Evolutionary conservation across 2,797 vertebrate species (phyloP).

Genomic region (Menidia menidia): DNA sequence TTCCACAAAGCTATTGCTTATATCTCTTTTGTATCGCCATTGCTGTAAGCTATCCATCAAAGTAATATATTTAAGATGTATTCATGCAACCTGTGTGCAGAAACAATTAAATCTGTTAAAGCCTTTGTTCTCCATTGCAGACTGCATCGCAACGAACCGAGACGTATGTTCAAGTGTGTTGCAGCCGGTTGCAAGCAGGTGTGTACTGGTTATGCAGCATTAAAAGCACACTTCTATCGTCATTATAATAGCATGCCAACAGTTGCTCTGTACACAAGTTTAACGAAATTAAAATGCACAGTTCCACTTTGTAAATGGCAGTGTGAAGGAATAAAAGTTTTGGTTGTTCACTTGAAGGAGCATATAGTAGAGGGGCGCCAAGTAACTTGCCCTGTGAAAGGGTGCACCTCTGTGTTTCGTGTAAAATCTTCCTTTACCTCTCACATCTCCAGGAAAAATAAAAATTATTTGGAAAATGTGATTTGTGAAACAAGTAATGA

Average conservation of each 20-base stretch:
- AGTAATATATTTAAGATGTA: background rate
- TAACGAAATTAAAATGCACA: background rate
- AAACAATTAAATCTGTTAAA: background rate
- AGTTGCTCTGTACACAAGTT: background rate
- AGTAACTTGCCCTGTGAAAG: slow-evolving; percentile 1
- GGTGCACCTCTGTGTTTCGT: background rate
- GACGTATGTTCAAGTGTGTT: too few species aligned
- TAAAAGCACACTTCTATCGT: slow-evolving; percentile 4
- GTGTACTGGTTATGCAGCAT: background rate
- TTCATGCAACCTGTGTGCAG: background rate
- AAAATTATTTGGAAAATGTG: background rate
- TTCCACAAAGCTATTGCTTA: too few species aligned
- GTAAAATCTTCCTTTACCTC: slow-evolving; percentile 2
- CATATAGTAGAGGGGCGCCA: slow-evolving; percentile 4
- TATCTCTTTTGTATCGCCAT: too few species aligned
- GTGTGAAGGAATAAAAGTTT: background rate
- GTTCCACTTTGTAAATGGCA: background rate
- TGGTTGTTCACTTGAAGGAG: slow-evolving; percentile 1
- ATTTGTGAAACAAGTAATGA: background rate
- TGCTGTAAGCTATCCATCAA: background rate
- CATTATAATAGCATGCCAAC: background rate
- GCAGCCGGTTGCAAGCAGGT: background rate
- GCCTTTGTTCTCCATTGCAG: slow-evolving; percentile 4
- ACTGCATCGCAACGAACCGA: background rate
- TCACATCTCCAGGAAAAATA: background rate